A percentile compares a stretch with the other conserved stretches of the same genome.
These are phyloP conservation scores for Tarsius wallacei DNA, from an alignment of 2,797 vertebrate species.

Conservation along the genomic window DNA sequence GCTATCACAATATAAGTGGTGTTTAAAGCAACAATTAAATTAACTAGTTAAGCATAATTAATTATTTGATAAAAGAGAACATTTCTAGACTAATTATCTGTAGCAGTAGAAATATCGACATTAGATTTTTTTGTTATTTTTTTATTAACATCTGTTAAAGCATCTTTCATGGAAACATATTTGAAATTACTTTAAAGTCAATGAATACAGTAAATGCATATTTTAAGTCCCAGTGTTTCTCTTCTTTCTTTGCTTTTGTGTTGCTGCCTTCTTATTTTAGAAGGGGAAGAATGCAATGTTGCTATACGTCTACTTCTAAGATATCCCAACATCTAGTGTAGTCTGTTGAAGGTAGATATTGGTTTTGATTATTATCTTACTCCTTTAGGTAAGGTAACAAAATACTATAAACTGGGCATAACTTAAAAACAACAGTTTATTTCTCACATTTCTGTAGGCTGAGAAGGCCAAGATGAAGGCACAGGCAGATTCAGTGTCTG, in stretches of 20 bases:
- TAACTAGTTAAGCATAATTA: not conserved
- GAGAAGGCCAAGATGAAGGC: too few species aligned
- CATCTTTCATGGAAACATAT: not conserved
- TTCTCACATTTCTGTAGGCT: too few species aligned
- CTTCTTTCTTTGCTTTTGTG: not conserved
- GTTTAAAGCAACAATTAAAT: not conserved
- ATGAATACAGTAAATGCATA: not conserved
- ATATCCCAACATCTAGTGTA: not conserved
- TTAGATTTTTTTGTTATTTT: not conserved
- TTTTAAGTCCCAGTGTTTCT: not conserved
- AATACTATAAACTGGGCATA: not conserved
- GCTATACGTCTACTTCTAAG: not conserved
- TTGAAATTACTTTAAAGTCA: not conserved
- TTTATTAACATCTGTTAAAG: not conserved
- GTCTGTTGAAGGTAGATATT: not conserved
- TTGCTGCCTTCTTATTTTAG: not conserved
- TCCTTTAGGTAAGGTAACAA: not conserved
- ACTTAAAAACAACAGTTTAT: not conserved
- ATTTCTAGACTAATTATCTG: not conserved
- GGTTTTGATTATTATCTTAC: not conserved
- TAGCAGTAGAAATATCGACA: not conserved
- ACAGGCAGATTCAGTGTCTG: too few species aligned
- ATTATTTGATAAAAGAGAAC: not conserved
- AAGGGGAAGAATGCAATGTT: fast-evolving
- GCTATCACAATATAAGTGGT: not conserved